Conservation (phyloP, 92 coral and sea anemone genomes). For the Palythoa grandis region DNA sequence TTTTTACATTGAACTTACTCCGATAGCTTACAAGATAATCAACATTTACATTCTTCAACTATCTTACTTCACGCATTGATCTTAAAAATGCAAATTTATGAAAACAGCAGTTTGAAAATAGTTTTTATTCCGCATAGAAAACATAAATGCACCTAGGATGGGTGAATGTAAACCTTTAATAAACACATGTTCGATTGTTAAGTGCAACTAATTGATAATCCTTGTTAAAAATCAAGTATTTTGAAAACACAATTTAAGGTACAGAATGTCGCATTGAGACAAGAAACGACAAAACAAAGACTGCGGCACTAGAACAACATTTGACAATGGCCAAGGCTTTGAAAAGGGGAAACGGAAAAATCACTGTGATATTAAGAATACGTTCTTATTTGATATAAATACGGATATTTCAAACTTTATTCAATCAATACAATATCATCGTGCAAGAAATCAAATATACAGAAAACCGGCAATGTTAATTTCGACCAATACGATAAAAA, state of each 20-base stretch:
- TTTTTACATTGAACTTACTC: background rate
- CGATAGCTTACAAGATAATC: background rate
- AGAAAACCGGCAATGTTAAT: conserved; percentile 11
- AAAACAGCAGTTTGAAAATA: conserved; percentile 13
- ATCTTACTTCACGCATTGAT: background rate
- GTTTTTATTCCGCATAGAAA: background rate
- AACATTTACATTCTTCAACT: background rate
- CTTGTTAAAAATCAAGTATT: background rate
- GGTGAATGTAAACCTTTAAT: background rate
- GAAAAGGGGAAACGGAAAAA: background rate
- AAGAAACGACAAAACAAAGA: background rate
- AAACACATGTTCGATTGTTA: conserved; percentile 4
- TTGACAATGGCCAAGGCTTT: background rate
- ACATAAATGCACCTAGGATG: background rate
- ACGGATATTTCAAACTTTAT: background rate
- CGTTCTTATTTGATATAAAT: background rate
- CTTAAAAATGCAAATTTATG: conserved; percentile 35
- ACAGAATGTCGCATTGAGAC: background rate
- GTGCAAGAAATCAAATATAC: background rate
- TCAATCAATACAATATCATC: background rate
- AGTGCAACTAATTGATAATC: conserved; percentile 18
- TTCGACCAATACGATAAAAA: background rate
- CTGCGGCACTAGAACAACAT: background rate
- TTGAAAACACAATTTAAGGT: background rate
- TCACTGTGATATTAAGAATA: background rate